Evolutionary conservation across 1,140 invertebrate genomes (phyloP), one percentile per base, ranked within the genome.

Genomic region (Lycorma delicatula): DNA sequence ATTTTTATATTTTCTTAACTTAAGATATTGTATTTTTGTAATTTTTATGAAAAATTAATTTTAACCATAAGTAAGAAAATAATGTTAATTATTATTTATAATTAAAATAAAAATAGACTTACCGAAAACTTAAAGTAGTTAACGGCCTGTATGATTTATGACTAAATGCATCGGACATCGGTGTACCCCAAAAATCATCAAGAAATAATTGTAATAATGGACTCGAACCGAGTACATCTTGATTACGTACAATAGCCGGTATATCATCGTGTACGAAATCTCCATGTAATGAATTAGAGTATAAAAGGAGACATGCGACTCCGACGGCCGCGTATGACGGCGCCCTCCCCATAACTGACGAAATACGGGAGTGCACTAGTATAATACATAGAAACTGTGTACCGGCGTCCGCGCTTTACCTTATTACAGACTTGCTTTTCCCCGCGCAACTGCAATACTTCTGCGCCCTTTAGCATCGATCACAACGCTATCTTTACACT

Each of bases 201-300:
- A 78, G 76, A 62, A 92, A 84, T 18, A 93, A 74, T 54, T 81
- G 79, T 28, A 69, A 68, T 48, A 89, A 66, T 0, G 84, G 75
- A 34, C 80, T 84, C 31, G 77, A 74, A 0, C 83, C 87, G 22
- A 84, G 75, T 13, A 94, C 86, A 69, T 95, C 91, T 64, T 82
- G 82, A 73, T 94, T 95, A 38, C 84, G 77, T 54, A 85, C 83
- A 49, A 95, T 83, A 6, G 91, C 91, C 13, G 89, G 89, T 60
- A 93, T 82, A 68, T 94, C 91, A 72, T 94, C 91, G 77, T 93
- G 91, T 6, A 93, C 90, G 67, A 93, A 91, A 62, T 92, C 89
- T 54, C 90, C 90, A 28, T 77, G 74, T 44, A 93, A 73, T 6
- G 87, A 84, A 69, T 92, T 93, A 25, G 82, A 74, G 69, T 93